Evolutionary conservation across 2,797 vertebrate species (phyloP).

Genomic region (Anguilla obscura): DNA sequence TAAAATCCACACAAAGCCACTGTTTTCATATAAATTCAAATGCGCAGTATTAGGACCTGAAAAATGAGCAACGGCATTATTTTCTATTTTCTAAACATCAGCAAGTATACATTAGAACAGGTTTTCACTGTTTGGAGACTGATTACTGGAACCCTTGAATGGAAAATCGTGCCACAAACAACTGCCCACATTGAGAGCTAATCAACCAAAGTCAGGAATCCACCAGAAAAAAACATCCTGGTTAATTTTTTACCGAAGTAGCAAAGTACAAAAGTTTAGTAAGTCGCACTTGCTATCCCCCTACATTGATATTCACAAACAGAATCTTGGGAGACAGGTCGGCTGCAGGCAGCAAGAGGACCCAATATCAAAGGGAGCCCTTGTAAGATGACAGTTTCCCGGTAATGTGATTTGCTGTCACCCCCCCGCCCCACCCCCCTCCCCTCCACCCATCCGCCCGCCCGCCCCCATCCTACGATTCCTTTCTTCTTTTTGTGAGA

Average conservation of each 20-base stretch:
- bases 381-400: constrained; percentile 9
- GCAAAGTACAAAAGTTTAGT: background rate
- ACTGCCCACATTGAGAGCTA: background rate
- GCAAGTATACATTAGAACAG: background rate
- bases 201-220: background rate
- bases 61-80: background rate
- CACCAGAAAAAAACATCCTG: background rate
- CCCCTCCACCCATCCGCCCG: background rate
- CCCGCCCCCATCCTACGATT: background rate
- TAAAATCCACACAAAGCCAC: background rate
- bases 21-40: background rate
- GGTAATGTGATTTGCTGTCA: background rate
- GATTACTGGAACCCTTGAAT: background rate
- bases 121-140: background rate
- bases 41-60: background rate
- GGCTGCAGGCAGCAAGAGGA: background rate
- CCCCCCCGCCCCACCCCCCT: no score
- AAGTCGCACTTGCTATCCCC: background rate
- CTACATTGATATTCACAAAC: constrained; percentile 1
- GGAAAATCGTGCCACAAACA: background rate
- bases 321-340: background rate
- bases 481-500: background rate
- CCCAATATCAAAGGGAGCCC: constrained; percentile 1
- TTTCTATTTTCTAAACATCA: background rate
- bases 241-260: background rate